Base-by-base conservation (phyloP, 2,797 vertebrate species). In the Anguilla anguilla region DNA sequence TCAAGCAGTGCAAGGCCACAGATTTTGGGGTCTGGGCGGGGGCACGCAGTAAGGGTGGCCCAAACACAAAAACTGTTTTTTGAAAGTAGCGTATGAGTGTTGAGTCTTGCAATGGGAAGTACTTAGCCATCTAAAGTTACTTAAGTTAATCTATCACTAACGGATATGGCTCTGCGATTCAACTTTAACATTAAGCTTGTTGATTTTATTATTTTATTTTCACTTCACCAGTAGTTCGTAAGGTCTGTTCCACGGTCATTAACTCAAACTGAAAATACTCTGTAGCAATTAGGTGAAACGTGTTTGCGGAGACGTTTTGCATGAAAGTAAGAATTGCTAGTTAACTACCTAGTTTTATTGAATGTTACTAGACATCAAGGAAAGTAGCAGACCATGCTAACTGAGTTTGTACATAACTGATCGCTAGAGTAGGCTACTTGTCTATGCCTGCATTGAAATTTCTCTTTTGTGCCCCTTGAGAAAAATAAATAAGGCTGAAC, bases 21-120 rank as follows among this genome's bases (percentile, higher is more conserved):
- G 59, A 84, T 84, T 83, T 84, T 15, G 83, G 83, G 83, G 83
- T 51, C 74, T 39, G 35, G 74, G 35, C 15, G 74, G 31, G 74
- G 74, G 35, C 6, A 72, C 31, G 72, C 31, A 15, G 64, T 22
- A 79, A 46, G 35, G 35, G 19, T 15, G 15, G 43, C 74, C 74
- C 74, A 2, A 79, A 79, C 11, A 43, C 74, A 43, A 5, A 43
- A 39, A 22, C 4, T 2, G 17, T 5, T 39, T 46, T 79, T 79
- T 74, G 28, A 39, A 39, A 74, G 74, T 79, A 79, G 3, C 15
- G 19, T 6, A 67, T 67, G 25, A 6, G 25, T 25, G 5, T 10
- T 28, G 25, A 67, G 64, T 67, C 55, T 57, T 57, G 17, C 55
- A 57, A 17, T 57, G 13, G 55, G 55, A 57, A 53, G 51, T 53